These are phyloP conservation scores for Pterobdella sp. DNA, from an alignment of 2,888 invertebrate species.

Conservation along the genomic window DNA sequence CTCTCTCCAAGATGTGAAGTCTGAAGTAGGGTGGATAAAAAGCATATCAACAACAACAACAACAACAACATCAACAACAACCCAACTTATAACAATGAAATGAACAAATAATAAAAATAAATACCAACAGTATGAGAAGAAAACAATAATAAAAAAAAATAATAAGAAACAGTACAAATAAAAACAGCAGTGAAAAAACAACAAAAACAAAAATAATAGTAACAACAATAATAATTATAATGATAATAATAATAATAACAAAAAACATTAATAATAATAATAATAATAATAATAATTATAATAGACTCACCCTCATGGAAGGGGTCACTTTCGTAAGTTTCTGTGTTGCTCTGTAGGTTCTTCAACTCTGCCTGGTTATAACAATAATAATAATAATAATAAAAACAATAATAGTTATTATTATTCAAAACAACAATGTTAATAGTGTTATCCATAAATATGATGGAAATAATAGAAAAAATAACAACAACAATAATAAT, in stretches of 20 bases:
- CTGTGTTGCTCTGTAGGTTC: too few relatives aligned
- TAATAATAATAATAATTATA: not conserved
- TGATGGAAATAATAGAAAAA: not conserved
- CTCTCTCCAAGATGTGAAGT: conserved; percentile 2
- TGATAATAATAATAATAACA: not conserved
- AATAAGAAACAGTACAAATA: not conserved
- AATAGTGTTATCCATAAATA: not conserved
- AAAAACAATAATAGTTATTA: not conserved
- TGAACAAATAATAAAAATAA: not conserved
- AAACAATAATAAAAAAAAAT: not conserved
- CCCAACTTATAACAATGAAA: not conserved
- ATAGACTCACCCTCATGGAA: too few relatives aligned
- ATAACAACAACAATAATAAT: not conserved
- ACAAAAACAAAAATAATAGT: not conserved
- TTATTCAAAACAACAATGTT: not conserved
- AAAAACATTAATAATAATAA: not conserved
- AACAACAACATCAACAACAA: not conserved
- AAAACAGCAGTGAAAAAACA: not conserved
- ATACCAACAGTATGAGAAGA: not conserved
- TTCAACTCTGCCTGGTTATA: not conserved
- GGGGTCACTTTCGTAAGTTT: too few relatives aligned
- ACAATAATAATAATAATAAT: not conserved
- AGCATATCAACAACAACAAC: not conserved
- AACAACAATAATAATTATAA: not conserved
- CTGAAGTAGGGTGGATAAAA: too few relatives aligned